phyloP scores from a whole-genome alignment of 2,888 invertebrate genomes.

The Pyrrhia umbra region DNA sequence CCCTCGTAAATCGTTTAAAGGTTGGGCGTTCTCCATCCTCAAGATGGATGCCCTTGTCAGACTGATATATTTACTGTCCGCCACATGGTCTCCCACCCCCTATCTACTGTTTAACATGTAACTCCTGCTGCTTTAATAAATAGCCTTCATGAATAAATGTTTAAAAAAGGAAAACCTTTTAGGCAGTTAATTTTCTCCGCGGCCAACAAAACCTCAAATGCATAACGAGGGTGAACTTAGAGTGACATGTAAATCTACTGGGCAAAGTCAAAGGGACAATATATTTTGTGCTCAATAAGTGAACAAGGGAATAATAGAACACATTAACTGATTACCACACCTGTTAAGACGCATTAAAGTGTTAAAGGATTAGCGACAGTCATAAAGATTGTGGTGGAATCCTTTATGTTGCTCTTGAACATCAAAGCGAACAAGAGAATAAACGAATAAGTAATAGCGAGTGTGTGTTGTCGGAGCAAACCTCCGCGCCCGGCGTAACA shows the following conservation, averaged over 20 bases:
- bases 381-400: constrained; percentile 25
- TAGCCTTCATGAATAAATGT: constrained; percentile 73
- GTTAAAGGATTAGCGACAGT: constrained; percentile 26
- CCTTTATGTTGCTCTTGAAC: constrained; percentile 49
- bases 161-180: constrained; percentile 66
- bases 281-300: constrained; percentile 23
- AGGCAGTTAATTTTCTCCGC: constrained; percentile 57
- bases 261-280: constrained; percentile 21
- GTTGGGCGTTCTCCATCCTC: constrained; percentile 86
- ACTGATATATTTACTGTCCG: constrained; percentile 88
- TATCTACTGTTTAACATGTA: constrained; percentile 79
- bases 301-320: constrained; percentile 12
- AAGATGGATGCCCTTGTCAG: constrained; percentile 87
- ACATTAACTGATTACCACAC: constrained; percentile 21
- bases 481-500: constrained; percentile 57
- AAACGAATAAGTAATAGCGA: constrained; percentile 65
- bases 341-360: constrained; percentile 20
- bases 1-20: constrained; percentile 89
- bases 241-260: constrained; percentile 56
- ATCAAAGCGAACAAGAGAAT: constrained; percentile 58
- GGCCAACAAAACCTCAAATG: constrained; percentile 50
- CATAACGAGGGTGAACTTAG: constrained; percentile 57
- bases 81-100: constrained; percentile 76
- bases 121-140: constrained; percentile 76
- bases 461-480: constrained; percentile 57